These are phyloP conservation scores for Muntiacus reevesi DNA, from an alignment of 2,113 vertebrate genomes.

Conservation along the genomic window DNA sequence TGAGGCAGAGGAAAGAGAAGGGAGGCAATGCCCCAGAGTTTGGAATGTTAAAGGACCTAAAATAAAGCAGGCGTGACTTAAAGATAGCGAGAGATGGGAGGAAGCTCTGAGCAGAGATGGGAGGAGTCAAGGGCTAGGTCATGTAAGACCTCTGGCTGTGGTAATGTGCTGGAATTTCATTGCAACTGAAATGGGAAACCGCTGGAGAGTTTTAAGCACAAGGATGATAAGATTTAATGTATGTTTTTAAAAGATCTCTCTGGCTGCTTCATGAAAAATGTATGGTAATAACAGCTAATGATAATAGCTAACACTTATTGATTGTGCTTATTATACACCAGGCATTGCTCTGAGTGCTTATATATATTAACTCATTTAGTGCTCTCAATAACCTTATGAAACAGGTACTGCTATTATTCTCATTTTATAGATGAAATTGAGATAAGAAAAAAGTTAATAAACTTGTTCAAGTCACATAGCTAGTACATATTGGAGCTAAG, in stretches of 20 bases:
- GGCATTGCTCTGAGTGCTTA: conserved; percentile 1
- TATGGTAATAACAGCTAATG: conserved; percentile 53
- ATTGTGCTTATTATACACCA: conserved; percentile 26
- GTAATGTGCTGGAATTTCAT: not conserved
- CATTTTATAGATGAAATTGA: not conserved
- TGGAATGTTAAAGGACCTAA: not conserved
- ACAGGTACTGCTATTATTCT: not conserved
- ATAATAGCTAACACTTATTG: conserved; percentile 59
- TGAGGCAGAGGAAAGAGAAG: not conserved
- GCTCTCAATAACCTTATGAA: not conserved
- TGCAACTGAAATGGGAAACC: conserved; percentile 17
- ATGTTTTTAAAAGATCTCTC: conserved; percentile 54
- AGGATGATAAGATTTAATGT: conserved; percentile 47
- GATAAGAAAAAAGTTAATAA: not conserved
- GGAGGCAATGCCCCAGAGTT: too few species aligned
- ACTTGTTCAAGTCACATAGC: not conserved
- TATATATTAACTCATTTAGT: conserved; percentile 43
- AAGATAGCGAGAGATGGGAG: not conserved
- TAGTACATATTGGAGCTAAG: not conserved
- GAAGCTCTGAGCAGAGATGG: not conserved
- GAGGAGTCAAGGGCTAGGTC: not conserved
- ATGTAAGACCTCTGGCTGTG: not conserved
- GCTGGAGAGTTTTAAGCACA: conserved; percentile 20
- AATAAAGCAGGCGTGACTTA: not conserved
- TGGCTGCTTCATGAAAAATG: conserved; percentile 46